Base-by-base conservation (phyloP, 92 coral and sea anemone genomes). In the Epizoanthus fatuus region DNA sequence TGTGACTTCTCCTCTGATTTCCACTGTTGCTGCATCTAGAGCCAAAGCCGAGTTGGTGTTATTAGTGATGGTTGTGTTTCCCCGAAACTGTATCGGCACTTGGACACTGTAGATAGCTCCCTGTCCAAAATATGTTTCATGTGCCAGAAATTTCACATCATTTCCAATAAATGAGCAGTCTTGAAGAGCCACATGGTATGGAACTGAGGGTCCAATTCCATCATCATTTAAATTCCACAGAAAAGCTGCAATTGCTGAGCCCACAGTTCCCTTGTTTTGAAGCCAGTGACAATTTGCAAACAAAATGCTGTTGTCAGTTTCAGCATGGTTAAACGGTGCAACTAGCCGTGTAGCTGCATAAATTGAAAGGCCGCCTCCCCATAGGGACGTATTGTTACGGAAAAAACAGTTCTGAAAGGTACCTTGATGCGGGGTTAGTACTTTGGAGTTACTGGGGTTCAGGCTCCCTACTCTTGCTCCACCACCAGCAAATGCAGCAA, bases 321-420 rank as follows among this genome's bases (percentile, higher is more conserved):
- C 65, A 72, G 69, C 59, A 67, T 79, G 87, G 32, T 45, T 49
- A 20, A 39, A 66, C 5, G 35, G 15, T 10, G 79, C 72, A 51
- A 51, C 70, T 47, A 81, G 75, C 55, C 73, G 69, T 17, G 92
- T 59, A 16, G 93, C 84, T 13, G 91, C 96, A 84, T 90, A 93
- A 0, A 90, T 16, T 12, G 93, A 85, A 10, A 90, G 63, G 14
- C 93, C 96, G 1, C 86, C 96, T 63, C 96, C 96, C 96, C 93
- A 90, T 37, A 51, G 51, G 1, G 91, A 93, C 3, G 75, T 77
- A 69, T 93, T 93, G 60, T 51, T 74, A 4, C 42, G 22, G 65
- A 93, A 93, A 54, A 11, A 42, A 12, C 94, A 86, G 56, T 90
- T 67, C 49, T 78, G 68, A 59, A 87, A 84, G 19, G 66, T 80